These are phyloP conservation scores for Philopedon plagiatum DNA, from an alignment of 2,888 invertebrate species.

Conservation along the genomic window DNA sequence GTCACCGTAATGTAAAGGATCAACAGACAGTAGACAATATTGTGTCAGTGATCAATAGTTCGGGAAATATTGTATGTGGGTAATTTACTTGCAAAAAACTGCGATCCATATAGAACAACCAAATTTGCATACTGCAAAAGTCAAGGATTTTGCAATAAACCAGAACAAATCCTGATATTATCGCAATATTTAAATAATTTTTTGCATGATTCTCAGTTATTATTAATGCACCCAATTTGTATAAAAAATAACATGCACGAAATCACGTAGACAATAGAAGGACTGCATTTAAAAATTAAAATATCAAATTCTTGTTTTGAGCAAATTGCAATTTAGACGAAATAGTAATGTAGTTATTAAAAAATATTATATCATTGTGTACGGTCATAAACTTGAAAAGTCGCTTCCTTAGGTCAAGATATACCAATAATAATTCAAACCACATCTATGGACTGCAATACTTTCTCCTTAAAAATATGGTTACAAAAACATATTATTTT, in stretches of 20 bases:
- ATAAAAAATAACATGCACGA: not conserved
- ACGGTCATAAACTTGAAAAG: too few species aligned
- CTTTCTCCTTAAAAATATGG: too few species aligned
- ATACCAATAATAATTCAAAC: too few species aligned
- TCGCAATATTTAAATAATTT: slow-evolving; percentile 1
- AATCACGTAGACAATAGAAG: not conserved
- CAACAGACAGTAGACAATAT: not conserved
- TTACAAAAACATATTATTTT: too few species aligned
- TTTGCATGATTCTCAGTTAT: slow-evolving; percentile 15
- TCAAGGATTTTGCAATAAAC: slow-evolving; percentile 17
- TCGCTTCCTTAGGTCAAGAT: too few species aligned
- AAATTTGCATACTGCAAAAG: slow-evolving; percentile 13
- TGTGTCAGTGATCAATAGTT: not conserved
- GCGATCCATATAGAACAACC: not conserved
- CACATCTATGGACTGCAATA: too few species aligned
- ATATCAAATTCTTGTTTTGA: not conserved
- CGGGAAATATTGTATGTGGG: not conserved
- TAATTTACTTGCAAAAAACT: not conserved
- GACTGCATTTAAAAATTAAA: not conserved
- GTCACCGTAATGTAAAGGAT: not conserved
- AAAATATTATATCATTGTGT: too few species aligned
- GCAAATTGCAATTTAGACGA: not conserved
- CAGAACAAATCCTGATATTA: slow-evolving; percentile 20
- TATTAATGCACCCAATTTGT: not conserved
- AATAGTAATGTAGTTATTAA: not conserved